A percentile compares a stretch with the other conserved stretches of the same genome.
phyloP scores from a whole-genome alignment of 2,797 vertebrate genomes.

The Crossoptilon crossoptilon region DNA sequence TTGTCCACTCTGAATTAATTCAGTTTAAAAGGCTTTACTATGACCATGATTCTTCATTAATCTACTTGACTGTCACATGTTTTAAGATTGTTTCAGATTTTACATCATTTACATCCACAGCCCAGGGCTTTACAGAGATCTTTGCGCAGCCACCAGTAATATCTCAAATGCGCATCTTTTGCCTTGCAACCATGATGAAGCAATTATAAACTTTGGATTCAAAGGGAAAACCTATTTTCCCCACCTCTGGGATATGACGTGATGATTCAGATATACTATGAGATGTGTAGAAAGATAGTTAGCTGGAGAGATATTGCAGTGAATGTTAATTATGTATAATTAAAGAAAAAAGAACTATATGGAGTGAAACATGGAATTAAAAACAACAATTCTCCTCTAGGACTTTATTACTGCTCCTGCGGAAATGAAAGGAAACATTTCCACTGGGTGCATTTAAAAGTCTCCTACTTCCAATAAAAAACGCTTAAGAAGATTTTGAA shows the following conservation, averaged over 20 bases:
- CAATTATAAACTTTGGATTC: background rate
- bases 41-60: background rate
- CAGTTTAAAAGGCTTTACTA: background rate
- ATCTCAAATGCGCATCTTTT: background rate
- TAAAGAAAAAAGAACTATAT: background rate
- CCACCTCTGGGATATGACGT: background rate
- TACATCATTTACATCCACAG: background rate
- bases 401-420: background rate
- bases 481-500: background rate
- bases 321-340: background rate
- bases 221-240: background rate
- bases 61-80: background rate
- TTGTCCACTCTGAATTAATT: background rate
- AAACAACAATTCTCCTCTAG: background rate
- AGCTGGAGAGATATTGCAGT: background rate
- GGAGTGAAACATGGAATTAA: background rate
- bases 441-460: background rate
- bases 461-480: background rate
- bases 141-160: background rate
- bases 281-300: background rate
- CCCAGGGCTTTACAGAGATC: background rate
- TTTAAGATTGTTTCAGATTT: background rate
- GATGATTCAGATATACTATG: background rate
- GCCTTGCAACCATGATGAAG: background rate
- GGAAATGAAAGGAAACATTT: background rate